Base-by-base conservation (phyloP, 1,140 invertebrate species). In the Lutraria rhynchaena region DNA sequence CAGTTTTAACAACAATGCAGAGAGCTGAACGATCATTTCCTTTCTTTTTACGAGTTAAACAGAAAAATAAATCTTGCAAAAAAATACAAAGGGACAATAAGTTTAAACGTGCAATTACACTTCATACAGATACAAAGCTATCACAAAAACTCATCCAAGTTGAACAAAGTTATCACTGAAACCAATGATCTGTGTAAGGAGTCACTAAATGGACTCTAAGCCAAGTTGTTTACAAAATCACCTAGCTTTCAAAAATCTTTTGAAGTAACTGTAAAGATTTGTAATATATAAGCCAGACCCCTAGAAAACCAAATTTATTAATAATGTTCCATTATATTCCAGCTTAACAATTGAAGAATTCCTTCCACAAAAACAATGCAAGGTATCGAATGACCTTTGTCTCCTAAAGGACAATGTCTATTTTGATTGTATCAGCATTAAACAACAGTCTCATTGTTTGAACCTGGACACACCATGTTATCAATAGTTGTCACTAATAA, bases 171-270 rank as follows among this genome's bases (percentile, higher is more conserved):
- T 57, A 73, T 73, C 55, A 37, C 70, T 51, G 1, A 24, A 22
- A 19, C 41, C 51, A 73, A 55, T 73, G 53, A 58, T 58, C 70
- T 35, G 27, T 41, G 58, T 55, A 73, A 73, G 51, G 51, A 73
- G 53, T 57, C 70, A 41, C 31, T 58, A 58, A 41, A 31, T 27
- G 27, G 33, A 35, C 41, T 58, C n/a, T n/a, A n/a, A n/a, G n/a
- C n/a, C n/a, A n/a, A n/a, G n/a, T n/a, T 57, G 69, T 71, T 71
- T 71, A 57, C 69, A 71, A 71, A 57, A 55, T 71, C 51, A 27
- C 24, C 53, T 57, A 27, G 24, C 55, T 57, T 57, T 57, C 24
- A 27, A 9, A 57, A 57, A 57, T 57, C 55, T 29, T 27, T 27
- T 27, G 9, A 17, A 57, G 31, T 29, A 57, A 57, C 31, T 57